Conservation (phyloP, 2,888 invertebrate genomes). For the Acrobasis suavella region DNA sequence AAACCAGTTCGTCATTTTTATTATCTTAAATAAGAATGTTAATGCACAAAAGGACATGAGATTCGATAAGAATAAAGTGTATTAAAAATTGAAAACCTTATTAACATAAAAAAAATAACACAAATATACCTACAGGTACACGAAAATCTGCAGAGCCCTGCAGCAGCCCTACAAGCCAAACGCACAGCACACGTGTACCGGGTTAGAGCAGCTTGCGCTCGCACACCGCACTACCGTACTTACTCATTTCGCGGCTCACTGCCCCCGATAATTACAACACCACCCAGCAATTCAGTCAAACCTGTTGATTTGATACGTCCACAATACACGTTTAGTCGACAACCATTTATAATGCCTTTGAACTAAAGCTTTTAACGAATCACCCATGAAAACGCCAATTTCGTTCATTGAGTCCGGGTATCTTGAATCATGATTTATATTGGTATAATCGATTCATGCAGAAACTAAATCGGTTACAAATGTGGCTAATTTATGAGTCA, state of each 20-base stretch:
- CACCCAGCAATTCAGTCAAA: slow-evolving; percentile 50
- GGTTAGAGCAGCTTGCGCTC: slow-evolving; percentile 30
- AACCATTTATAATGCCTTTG: slow-evolving; percentile 44
- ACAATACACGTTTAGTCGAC: slow-evolving; percentile 50
- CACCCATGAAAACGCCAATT: not conserved
- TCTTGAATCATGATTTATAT: slow-evolving; percentile 12
- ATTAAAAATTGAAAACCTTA: no score
- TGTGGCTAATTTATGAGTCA: slow-evolving; percentile 14
- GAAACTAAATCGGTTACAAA: slow-evolving; percentile 15
- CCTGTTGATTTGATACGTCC: slow-evolving; percentile 58
- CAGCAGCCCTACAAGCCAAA: slow-evolving; percentile 3
- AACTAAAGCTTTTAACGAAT: slow-evolving; percentile 33
- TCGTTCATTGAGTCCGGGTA: not conserved
- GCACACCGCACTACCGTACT: slow-evolving; percentile 41
- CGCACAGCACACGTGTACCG: slow-evolving; percentile 8
- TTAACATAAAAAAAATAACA: no score
- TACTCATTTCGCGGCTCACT: slow-evolving; percentile 66
- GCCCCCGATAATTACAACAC: slow-evolving; percentile 60
- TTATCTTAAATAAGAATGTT: no score
- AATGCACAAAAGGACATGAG: no score
- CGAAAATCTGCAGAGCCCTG: not conserved
- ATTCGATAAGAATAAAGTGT: no score
- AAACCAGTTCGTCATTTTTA: no score
- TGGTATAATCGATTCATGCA: slow-evolving; percentile 12
- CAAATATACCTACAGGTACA: not conserved